Conservation (phyloP, 2,797 vertebrate species). For the Sebastes minor region DNA sequence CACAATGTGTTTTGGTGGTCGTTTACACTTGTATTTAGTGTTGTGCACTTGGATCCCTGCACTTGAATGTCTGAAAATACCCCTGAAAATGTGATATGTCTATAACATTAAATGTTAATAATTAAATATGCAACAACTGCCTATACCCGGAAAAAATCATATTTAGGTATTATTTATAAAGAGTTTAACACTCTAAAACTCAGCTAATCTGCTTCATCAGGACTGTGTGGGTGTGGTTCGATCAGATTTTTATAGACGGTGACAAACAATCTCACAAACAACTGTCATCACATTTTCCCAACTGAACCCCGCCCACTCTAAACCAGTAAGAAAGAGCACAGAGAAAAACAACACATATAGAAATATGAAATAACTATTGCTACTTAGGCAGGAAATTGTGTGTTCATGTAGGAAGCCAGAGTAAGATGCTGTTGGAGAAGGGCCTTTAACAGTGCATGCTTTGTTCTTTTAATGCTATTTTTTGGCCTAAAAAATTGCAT, state of each 20-base stretch:
- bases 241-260: not conserved
- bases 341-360: not conserved
- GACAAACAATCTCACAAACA: not conserved
- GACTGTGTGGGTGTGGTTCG: not conserved
- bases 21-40: too few relatives aligned
- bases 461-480: not conserved
- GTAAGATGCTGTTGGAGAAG: not conserved
- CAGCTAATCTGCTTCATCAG: not conserved
- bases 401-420: not conserved
- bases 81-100: too few relatives aligned
- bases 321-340: not conserved
- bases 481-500: not conserved
- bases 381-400: not conserved
- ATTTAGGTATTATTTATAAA: not conserved
- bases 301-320: not conserved
- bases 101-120: not conserved
- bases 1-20: too few relatives aligned
- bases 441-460: not conserved
- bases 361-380: not conserved
- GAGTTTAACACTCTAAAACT: not conserved
- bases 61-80: too few relatives aligned
- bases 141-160: accelerated
- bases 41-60: too few relatives aligned
- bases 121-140: not conserved
- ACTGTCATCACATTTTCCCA: too few relatives aligned